Evolutionary conservation across 2,797 vertebrate genomes (phyloP), one percentile per base, ranked within the genome.

Genomic region (Champsocephalus gunnari): DNA sequence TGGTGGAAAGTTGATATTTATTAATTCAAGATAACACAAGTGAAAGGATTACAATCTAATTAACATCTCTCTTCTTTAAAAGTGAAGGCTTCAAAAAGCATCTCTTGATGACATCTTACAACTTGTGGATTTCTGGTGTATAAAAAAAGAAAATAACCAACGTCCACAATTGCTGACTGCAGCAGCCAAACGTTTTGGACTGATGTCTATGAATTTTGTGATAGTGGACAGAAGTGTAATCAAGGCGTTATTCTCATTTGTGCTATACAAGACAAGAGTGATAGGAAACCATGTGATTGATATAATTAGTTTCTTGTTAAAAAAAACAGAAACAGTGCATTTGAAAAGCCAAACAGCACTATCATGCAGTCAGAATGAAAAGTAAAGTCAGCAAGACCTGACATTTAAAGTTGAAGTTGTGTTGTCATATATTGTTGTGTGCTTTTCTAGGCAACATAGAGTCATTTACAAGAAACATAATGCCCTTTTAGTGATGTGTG

Each of bases 161-260:
- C 71, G 32, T 66, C 80, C 79, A 73, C 51, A 85, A 83, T 77
- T 86, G 67, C 76, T 50, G 58, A 7, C 60, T 83, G 59, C 55
- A 49, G 34, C 47, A 54, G 79, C 81, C 75, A 86, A 77, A 50
- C 62, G 58, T 28, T 47, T 65, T 58, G 60, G 49, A 73, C 12
- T 38, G 44, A 44, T 14, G 44, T 66, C 58, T 50, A 3, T 65
- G 47, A 32, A 58, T 69, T 54, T 34, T 61, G 12, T 59, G 58
- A 68, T 19, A 34, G n/a, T 70, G 32, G 34, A 38, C 34, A 38
- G 14, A 55, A 55, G 47, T n/a, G 45, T 13, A 56, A 17, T 50
- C 43, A 3, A 41, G 34, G 44, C 24, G 21, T 73, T 10, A 0
- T 21, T 54, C 9, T 55, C 19, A 16, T 19, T 19, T 47, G 14